Base-by-base conservation (phyloP, 2,113 vertebrate genomes). In the Gadus macrocephalus region DNA sequence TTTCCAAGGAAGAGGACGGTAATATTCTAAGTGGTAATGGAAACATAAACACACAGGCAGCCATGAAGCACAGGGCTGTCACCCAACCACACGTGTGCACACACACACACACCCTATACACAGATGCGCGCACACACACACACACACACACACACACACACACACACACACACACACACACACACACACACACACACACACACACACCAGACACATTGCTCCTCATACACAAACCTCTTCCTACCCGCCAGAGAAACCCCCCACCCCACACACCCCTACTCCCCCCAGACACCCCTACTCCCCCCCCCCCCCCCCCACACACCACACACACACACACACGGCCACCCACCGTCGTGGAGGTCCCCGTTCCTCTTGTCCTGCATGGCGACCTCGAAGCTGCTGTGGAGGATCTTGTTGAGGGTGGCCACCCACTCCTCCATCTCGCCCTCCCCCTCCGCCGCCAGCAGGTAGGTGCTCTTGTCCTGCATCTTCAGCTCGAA, bases 401-500 rank as follows among this genome's bases (percentile, higher is more conserved):
- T 95, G 86, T 98, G 96, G 5, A 99, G 90, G 82, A 99, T 98
- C 92, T 95, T 96, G 87, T 98, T 98, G 63, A 99, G 90, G 0
- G 92, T 93, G 75, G 91, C 90, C 84, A 97, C 95, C 97, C 97
- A 99, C 20, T 99, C 97, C 69, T 99, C 97, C 97, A 98, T 98
- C 91, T 99, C 97, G 0, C 70, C 85, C 65, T 99, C 97, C 1
- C 95, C 93, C 78, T 99, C 97, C 2, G 97, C 94, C 9, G 97
- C 95, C 88, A 99, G 83, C 73, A 99, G 95, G 79, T 96, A 99
- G 70, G 93, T 95, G 75, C 96, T 98, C 88, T 98, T 98, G 85
- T 99, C 97, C 82, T 99, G 97, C 97, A 99, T 99, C 93, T 98
- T 99, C 79, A 99, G 92, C 86, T 99, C 97, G 65, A 99, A 99